A percentile compares a stretch with the other conserved stretches of the same genome.
Evolutionary conservation across 2,888 invertebrate genomes (phyloP).

Genomic region (Troides oblongomaculatus): DNA sequence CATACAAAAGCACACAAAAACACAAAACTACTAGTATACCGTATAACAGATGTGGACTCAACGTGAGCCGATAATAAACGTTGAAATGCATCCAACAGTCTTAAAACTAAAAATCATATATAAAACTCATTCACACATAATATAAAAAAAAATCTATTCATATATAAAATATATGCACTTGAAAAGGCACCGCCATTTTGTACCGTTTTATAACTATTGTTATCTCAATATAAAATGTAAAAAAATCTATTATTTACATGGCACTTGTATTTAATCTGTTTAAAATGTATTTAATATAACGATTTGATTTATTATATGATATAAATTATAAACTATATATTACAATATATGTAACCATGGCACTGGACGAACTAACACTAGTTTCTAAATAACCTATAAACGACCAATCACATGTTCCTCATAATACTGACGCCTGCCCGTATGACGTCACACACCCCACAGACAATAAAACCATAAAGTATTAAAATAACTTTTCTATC

Average conservation of each 20-base stretch:
- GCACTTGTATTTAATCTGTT: slow-evolving; percentile 31
- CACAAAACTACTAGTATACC: slow-evolving; percentile 35
- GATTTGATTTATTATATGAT: slow-evolving; percentile 35
- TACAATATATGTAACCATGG: slow-evolving; percentile 48
- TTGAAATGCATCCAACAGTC: slow-evolving; percentile 58
- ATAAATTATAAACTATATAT: slow-evolving; percentile 34
- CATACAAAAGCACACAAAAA: slow-evolving; percentile 22
- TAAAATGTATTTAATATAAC: slow-evolving; percentile 32
- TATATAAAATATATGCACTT: slow-evolving; percentile 25
- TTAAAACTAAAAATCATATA: slow-evolving; percentile 40
- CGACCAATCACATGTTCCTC: slow-evolving; percentile 16
- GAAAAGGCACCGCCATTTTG: slow-evolving; percentile 34
- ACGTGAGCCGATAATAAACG: slow-evolving; percentile 64
- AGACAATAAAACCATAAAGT: neutral
- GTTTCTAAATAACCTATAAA: slow-evolving; percentile 35
- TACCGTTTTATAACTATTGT: slow-evolving; percentile 44
- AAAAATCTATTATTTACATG: slow-evolving; percentile 32
- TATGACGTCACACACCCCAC: slow-evolving; percentile 11
- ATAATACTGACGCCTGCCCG: slow-evolving; percentile 14
- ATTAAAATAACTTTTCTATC: neutral
- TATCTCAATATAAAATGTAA: slow-evolving; percentile 39
- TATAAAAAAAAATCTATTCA: neutral
- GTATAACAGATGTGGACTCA: slow-evolving; percentile 54
- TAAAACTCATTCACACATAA: slow-evolving; percentile 32
- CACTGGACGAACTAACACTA: slow-evolving; percentile 47